Base-by-base conservation (phyloP, 1,140 invertebrate genomes). In the Cotesia vestalis region DNA sequence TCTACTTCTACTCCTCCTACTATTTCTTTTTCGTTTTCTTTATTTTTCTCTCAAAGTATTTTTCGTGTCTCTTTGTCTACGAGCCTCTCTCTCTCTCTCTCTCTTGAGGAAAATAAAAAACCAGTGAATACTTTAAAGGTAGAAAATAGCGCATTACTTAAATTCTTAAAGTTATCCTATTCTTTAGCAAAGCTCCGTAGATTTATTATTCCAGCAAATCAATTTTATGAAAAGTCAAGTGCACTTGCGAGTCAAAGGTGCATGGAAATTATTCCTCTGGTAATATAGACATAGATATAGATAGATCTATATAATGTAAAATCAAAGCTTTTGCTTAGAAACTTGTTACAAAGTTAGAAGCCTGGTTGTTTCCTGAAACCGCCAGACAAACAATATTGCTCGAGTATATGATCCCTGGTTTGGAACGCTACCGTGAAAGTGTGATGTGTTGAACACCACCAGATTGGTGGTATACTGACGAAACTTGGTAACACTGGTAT, bases 381-480 rank as follows among this genome's bases (percentile, higher is more conserved):
- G 9, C 20, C 27, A 68, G 1, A 68, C 66, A 38, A 68, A 68
- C 66, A 68, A 68, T 68, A 59, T 68, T 68, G 66, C 36, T 68
- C 20, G n/a, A 68, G 66, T 46, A 34, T 66, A 66, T 66, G 64
- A 66, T 57, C 66, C 9, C 53, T 20, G 14, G 66, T 11, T 53
- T 62, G 17, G 11, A 38, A 35, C 3, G 12, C 34, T 35, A 36
- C 17, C 27, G 52, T 36, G 51, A 57, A 55, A 67, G 66, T 27
- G 63, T 51, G 63, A 27, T 66, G 17, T 66, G 40, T 52, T 14
- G 53, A 55, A 17, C 53, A 55, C 5, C 53, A 17, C 53, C 17
- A 55, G 17, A 55, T 55, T 55, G 53, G 53, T 55, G 12, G 53
- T 55, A 52, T 66, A 52, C 27, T 40, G 14, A 66, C 14, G 35